Base-by-base conservation (phyloP, 2,113 vertebrate genomes). In the Orcinus orca region DNA sequence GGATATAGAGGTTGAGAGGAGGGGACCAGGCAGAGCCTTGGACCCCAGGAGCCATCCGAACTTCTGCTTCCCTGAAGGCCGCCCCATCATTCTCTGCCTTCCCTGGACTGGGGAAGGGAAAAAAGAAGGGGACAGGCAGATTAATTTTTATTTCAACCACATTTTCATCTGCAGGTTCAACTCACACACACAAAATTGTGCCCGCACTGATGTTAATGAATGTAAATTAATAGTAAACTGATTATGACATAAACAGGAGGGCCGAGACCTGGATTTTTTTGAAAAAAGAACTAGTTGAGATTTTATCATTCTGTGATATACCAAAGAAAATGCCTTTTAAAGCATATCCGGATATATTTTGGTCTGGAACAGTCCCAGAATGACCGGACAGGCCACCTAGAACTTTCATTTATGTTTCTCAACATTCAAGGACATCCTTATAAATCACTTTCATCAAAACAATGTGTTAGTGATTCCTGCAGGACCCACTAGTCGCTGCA, bases 21-120 rank as follows among this genome's bases (percentile, higher is more conserved):
- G 13, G 67, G 29, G 20, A 20, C 8, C 20, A 11, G 58, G 17
- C 6, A 70, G 23, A 18, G 11, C 11, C 11, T 62, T 13, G 58
- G 4, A 60, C 18, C 0, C 0, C 2, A 6, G 1, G 53, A 53
- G 21, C 13, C 5, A 8, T 2, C n/a, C 17, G 79, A 26, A 11
- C 8, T 11, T 44, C 79, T 12, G n/a, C 33, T 25, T 65, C 36
- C 44, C 73, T 20, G 12, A 5, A 6, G 23, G 26, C 29, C 13
- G n/a, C 26, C 8, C 23, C 2, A 1, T 1, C 18, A 10, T 8
- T n/a, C 74, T 7, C 0, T 29, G 1, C 21, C 33, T 21, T 36
- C 70, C 31, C 73, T 11, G 8, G 15, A 13, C 9, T 9, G 21
- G 15, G 82, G 25, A 23, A 44, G 41, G 9, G 41, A 31, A 11